Evolutionary conservation across 2,888 invertebrate species (phyloP).

Genomic region (Cephus rjabovi): DNA sequence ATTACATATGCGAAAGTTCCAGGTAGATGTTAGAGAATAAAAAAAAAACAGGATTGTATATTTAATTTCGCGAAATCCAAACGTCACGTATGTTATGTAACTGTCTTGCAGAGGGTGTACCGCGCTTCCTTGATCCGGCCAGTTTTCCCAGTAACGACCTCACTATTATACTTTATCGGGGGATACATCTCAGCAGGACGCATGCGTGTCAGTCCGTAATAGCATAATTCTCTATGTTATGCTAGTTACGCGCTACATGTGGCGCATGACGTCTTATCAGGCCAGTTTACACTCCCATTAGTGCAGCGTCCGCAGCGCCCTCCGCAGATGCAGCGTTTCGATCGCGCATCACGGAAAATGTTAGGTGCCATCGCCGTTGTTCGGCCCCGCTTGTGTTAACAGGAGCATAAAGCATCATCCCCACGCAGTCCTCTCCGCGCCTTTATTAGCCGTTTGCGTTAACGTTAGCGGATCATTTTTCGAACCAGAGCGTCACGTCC

Average conservation of each 20-base stretch:
- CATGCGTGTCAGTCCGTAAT: slow-evolving; percentile 44
- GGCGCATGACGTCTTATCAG: slow-evolving; percentile 41
- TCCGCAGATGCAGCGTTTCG: neutral
- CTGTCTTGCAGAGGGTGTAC: neutral
- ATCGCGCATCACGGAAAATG: slow-evolving; percentile 5
- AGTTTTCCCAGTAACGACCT: slow-evolving; percentile 19
- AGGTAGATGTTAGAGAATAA: neutral
- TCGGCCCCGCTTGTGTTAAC: slow-evolving; percentile 28
- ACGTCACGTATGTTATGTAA: neutral
- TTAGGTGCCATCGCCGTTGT: neutral
- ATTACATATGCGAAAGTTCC: neutral
- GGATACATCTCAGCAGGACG: slow-evolving; percentile 17
- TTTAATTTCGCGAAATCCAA: neutral
- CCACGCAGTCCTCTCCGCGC: slow-evolving; percentile 6
- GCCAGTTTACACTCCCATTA: slow-evolving; percentile 8
- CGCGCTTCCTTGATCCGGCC: slow-evolving; percentile 8
- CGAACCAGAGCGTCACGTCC: slow-evolving; percentile 16
- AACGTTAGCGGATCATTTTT: slow-evolving; percentile 10
- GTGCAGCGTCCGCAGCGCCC: slow-evolving; percentile 1
- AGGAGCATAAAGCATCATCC: slow-evolving; percentile 43
- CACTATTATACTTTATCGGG: slow-evolving; percentile 22
- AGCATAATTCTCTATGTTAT: slow-evolving; percentile 51
- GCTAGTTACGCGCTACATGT: slow-evolving; percentile 56
- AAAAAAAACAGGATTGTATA: neutral
- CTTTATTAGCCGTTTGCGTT: slow-evolving; percentile 9